Evolutionary conservation across 2,113 vertebrate genomes (phyloP).

Genomic region (Tamias sibiricus): DNA sequence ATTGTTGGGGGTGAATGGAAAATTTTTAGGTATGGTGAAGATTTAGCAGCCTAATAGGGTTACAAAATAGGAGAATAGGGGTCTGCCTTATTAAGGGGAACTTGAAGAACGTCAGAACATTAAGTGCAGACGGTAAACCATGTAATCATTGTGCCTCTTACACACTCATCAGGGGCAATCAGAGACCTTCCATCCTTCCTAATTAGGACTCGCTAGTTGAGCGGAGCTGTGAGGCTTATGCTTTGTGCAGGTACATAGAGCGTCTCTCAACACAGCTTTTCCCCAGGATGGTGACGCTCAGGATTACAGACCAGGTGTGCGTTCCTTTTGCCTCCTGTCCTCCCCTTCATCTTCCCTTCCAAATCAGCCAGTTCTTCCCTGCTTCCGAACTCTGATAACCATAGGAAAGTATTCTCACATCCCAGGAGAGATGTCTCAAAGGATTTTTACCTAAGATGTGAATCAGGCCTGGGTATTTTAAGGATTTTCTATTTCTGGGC

Average conservation of each 20-base stretch:
- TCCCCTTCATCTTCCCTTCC: slow-evolving; percentile 56
- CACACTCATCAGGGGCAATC: slow-evolving; percentile 39
- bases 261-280: slow-evolving; percentile 11
- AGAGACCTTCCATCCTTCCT: slow-evolving; percentile 54
- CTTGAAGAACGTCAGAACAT: slow-evolving; percentile 18
- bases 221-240: slow-evolving; percentile 13
- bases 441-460: slow-evolving; percentile 80
- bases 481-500: slow-evolving; percentile 81
- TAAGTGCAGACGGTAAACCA: slow-evolving; percentile 44
- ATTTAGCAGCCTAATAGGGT: slow-evolving; percentile 40
- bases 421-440: slow-evolving; percentile 76
- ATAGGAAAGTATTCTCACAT: slow-evolving; percentile 67
- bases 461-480: slow-evolving; percentile 81
- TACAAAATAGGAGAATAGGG: not conserved
- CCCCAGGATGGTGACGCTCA: slow-evolving; percentile 6
- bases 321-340: slow-evolving; percentile 52
- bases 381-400: slow-evolving; percentile 65
- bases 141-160: slow-evolving; percentile 56
- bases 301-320: slow-evolving; percentile 48
- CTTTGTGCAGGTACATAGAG: slow-evolving; percentile 20
- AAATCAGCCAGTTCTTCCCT: slow-evolving; percentile 59
- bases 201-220: slow-evolving; percentile 63
- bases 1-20: slow-evolving; percentile 32
- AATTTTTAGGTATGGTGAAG: slow-evolving; percentile 56
- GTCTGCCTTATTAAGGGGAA: slow-evolving; percentile 34